Conservation (phyloP, 2,113 vertebrate genomes). For the Mus musculus region GRCm39 chr19:6998001-6998500, state of each 20-base stretch:
- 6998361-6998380: constrained; percentile 54
- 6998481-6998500: constrained; percentile 95
- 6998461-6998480: constrained; percentile 94
- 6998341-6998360: constrained; percentile 60
- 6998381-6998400: constrained; percentile 40
- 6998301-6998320: constrained; percentile 68
- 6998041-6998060: neutral
- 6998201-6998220: constrained; percentile 79
- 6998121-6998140: constrained; percentile 73
- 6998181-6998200: constrained; percentile 77
- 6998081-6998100: constrained; percentile 80
- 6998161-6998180: constrained; percentile 33
- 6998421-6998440: constrained; percentile 69
- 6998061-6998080: constrained; percentile 43
- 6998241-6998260: neutral
- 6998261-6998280: neutral
- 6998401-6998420: constrained; percentile 61
- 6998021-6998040: rapidly evolving
- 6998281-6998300: constrained; percentile 79
- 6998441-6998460: constrained; percentile 54
- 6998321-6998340: constrained; percentile 58
- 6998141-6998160: constrained; percentile 61
- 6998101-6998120: constrained; percentile 72
- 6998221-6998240: constrained; percentile 67
- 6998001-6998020: neutral